Base-by-base conservation (phyloP, 2,797 vertebrate species). In the Avahi laniger region DNA sequence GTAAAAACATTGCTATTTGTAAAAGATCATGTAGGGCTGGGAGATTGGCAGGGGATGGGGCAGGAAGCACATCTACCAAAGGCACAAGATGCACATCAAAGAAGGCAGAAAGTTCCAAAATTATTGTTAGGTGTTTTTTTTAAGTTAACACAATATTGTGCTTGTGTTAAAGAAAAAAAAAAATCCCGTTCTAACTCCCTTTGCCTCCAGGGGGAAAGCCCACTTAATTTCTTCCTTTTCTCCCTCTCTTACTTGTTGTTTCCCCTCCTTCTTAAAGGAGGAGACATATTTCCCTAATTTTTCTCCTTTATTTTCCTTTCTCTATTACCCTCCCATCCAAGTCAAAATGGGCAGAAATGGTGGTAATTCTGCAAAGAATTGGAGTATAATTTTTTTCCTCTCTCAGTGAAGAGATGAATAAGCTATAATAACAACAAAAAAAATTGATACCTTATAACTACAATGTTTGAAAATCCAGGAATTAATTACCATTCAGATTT, bases 401-500 rank as follows among this genome's bases (percentile, higher is more conserved):
- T 78, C 18, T 63, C 86, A 14, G 7, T 48, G 41, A 30, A 94
- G 30, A 93, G 50, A 91, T 89, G 52, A 83, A 69, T 72, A 94
- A 26, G 8, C 59, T 87, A 59, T 11, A 35, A 30, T 33, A 86
- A 43, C 7, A 63, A 89, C 82, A 63, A 89, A 61, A n/a, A 79
- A 63, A 92, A 78, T 81, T 89, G 73, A 50, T 95, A 67, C 57
- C 79, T 70, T 52, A 93, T 38, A 79, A 91, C 52, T 75, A 83
- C 79, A 96, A 80, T 5, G 14, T 83, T 95, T 96, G 54, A 92
- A 94, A 89, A 80, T 83, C 75, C 57, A 52, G 28, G 70, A 93
- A 93, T 91, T 96, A 96, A 94, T 95, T 95, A 57, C 82, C 52
- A 93, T 79, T 94, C 46, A 76, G 6, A 95, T 93, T 59, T 90